These are phyloP conservation scores for Pseudochirops cupreus DNA, from an alignment of 2,797 vertebrate species.

Conservation along the genomic window DNA sequence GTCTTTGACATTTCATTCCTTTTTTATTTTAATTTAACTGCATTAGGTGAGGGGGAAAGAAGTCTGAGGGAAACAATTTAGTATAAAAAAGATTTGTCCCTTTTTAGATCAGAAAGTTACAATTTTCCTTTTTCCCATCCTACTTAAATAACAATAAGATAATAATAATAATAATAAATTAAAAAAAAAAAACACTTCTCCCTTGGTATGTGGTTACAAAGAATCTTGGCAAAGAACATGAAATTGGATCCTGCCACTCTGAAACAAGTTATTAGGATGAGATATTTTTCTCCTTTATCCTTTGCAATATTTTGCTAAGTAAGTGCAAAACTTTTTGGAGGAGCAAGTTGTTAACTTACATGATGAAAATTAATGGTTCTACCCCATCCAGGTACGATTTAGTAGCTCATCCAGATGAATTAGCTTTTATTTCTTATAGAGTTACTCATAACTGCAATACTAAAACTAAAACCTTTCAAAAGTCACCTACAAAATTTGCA, in stretches of 20 bases:
- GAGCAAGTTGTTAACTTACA: neutral
- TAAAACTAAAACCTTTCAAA: neutral
- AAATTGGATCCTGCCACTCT: slow-evolving; percentile 59
- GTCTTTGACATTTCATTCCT: slow-evolving; percentile 66
- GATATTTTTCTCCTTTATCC: neutral
- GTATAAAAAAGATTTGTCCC: slow-evolving; percentile 71
- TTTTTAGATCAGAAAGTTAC: slow-evolving; percentile 67
- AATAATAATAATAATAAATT: slow-evolving; percentile 23
- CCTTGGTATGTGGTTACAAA: slow-evolving; percentile 37
- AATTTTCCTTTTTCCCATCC: slow-evolving; percentile 51
- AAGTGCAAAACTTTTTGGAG: neutral
- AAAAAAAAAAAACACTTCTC: neutral
- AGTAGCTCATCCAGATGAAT: neutral
- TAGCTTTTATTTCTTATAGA: neutral
- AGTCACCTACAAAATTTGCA: neutral
- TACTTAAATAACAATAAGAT: slow-evolving; percentile 46
- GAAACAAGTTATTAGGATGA: neutral
- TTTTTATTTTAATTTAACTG: slow-evolving; percentile 67
- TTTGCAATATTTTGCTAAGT: neutral
- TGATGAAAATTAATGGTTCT: neutral
- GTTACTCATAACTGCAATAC: neutral
- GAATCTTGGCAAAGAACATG: slow-evolving; percentile 58
- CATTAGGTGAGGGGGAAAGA: slow-evolving; percentile 22
- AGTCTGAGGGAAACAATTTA: slow-evolving; percentile 45
- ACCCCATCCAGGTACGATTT: neutral